Evolutionary conservation across 2,113 vertebrate genomes (phyloP).

Genomic region (Myanophis thanlyinensis): DNA sequence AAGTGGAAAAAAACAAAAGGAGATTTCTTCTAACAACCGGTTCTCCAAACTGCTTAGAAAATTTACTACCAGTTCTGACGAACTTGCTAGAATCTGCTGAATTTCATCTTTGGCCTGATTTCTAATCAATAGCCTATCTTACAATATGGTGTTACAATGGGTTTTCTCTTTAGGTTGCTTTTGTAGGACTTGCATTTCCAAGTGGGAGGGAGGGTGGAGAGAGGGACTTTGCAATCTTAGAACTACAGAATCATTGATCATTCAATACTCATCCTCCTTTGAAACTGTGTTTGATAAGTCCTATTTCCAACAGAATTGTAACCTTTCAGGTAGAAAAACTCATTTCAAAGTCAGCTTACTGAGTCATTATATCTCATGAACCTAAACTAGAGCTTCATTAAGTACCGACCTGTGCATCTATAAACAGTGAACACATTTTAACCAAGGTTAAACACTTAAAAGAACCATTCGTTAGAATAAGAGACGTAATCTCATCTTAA

Average conservation of each 20-base stretch:
- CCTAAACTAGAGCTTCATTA: accelerated
- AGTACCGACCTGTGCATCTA: not conserved
- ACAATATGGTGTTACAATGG: slow-evolving; percentile 17
- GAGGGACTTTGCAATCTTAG: not conserved
- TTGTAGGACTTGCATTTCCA: slow-evolving; percentile 46
- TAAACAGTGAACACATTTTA: not conserved
- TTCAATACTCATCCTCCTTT: not conserved
- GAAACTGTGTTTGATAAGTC: slow-evolving; percentile 44
- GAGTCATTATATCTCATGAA: accelerated
- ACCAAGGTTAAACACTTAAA: not conserved
- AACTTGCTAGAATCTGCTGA: too few species aligned
- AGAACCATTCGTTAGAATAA: not conserved
- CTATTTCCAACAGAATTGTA: slow-evolving; percentile 8
- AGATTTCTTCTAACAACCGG: too few species aligned
- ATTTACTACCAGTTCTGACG: too few species aligned
- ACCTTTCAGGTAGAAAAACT: not conserved
- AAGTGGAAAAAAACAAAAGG: too few species aligned
- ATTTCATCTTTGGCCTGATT: too few species aligned
- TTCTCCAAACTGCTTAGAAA: too few species aligned
- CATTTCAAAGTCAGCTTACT: not conserved
- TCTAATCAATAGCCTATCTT: not conserved
- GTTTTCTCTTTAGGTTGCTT: slow-evolving; percentile 45
- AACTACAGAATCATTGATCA: slow-evolving; percentile 38
- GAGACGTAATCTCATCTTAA: not conserved
- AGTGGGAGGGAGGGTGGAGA: slow-evolving; percentile 9